Evolutionary conservation across 2,113 vertebrate species (phyloP).

Genomic region (Labeo rohita): DNA sequence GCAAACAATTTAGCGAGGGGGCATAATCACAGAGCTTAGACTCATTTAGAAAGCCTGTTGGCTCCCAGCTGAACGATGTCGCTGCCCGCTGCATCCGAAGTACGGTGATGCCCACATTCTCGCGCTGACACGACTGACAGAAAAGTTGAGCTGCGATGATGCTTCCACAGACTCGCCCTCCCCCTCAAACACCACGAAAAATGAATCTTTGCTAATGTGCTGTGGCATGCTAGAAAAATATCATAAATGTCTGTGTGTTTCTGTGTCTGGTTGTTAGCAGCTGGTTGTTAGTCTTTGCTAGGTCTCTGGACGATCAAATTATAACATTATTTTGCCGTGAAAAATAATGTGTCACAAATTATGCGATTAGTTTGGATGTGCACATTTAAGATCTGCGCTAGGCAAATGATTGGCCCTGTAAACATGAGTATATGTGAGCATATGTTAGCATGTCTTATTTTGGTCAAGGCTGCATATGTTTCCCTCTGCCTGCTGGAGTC

Average conservation of each 20-base stretch:
- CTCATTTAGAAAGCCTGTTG: slow-evolving; percentile 72
- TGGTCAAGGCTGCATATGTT: slow-evolving; percentile 97
- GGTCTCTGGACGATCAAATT: neutral
- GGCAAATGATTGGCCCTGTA: slow-evolving; percentile 81
- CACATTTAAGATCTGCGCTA: slow-evolving; percentile 33
- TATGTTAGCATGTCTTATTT: slow-evolving; percentile 89
- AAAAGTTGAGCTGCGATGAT: slow-evolving; percentile 63
- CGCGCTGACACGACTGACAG: slow-evolving; percentile 70
- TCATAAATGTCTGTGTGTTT: slow-evolving; percentile 14
- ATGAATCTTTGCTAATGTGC: slow-evolving; percentile 17
- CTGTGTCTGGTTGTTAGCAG: slow-evolving; percentile 23
- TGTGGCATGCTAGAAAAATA: slow-evolving; percentile 17
- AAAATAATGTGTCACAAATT: neutral
- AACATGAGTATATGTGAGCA: slow-evolving; percentile 81
- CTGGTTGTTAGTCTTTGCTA: neutral
- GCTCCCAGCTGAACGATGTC: slow-evolving; percentile 61
- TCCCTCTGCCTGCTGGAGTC: slow-evolving; percentile 80
- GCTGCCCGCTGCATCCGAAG: slow-evolving; percentile 61
- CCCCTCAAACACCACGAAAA: slow-evolving; percentile 22
- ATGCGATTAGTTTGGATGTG: slow-evolving; percentile 24
- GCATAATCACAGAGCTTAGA: slow-evolving; percentile 70
- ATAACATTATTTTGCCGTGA: neutral
- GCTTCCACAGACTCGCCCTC: neutral
- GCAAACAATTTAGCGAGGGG: slow-evolving; percentile 73
- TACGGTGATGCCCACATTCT: slow-evolving; percentile 60